These are phyloP conservation scores for Merops nubicus DNA, from an alignment of 2,113 vertebrate species.

Conservation along the genomic window DNA sequence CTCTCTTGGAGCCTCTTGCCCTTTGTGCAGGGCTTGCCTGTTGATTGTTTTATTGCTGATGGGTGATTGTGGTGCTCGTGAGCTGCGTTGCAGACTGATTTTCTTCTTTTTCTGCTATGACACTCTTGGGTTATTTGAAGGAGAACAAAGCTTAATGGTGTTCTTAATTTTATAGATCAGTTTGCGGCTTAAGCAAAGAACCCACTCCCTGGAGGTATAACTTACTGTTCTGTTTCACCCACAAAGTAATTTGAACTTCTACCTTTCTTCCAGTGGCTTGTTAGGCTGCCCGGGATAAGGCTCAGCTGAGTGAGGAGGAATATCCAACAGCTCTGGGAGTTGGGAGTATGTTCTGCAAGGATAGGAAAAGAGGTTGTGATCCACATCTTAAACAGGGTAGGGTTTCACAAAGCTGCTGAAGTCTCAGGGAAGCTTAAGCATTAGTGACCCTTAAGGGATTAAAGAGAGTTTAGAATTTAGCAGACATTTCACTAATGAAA, in stretches of 20 bases:
- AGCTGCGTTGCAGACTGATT: background rate
- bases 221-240: background rate
- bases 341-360: background rate
- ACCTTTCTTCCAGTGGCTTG: background rate
- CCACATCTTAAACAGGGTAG: slow-evolving; percentile 28
- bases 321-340: background rate
- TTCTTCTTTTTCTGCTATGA: background rate
- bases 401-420: background rate
- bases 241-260: background rate
- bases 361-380: background rate
- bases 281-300: background rate
- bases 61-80: background rate
- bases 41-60: background rate
- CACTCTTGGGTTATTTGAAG: background rate
- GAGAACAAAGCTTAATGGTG: background rate
- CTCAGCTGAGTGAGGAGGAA: background rate
- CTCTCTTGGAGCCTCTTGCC: background rate
- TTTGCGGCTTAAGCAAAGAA: background rate
- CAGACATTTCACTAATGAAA: slow-evolving; percentile 36
- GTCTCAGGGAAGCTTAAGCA: background rate
- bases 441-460: slow-evolving; percentile 25
- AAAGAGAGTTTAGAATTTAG: background rate
- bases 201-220: background rate
- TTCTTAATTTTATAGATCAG: background rate
- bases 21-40: background rate